A percentile compares a stretch with the other conserved stretches of the same genome.
These are phyloP conservation scores for Pterostichus madidus DNA, from an alignment of 2,888 invertebrate genomes.

Conservation along the genomic window DNA sequence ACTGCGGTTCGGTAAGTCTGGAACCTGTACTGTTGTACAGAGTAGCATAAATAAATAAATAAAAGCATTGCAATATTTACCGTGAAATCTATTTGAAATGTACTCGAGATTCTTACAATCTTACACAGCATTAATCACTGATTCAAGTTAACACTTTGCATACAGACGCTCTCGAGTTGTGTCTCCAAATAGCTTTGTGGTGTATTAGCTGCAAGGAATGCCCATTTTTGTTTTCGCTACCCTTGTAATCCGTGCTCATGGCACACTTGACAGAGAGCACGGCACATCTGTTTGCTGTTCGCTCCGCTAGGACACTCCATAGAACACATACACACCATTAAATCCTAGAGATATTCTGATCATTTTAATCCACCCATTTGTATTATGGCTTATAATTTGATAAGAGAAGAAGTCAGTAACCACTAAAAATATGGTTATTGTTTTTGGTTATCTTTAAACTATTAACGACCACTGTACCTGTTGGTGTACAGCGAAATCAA, in stretches of 20 bases:
- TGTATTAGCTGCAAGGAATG: conserved; percentile 40
- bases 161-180: neutral
- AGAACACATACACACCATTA: conserved; percentile 8
- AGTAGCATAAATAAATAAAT: too few species aligned
- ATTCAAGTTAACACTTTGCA: neutral
- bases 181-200: conserved; percentile 10
- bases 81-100: neutral
- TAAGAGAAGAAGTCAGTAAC: too few species aligned
- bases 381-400: conserved; percentile 7
- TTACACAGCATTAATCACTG: conserved; percentile 1
- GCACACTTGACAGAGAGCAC: conserved; percentile 1
- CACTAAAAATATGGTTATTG: too few species aligned
- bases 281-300: conserved; percentile 18
- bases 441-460: too few species aligned
- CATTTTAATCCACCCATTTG: conserved; percentile 25
- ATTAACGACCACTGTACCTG: too few species aligned
- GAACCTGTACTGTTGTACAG: too few species aligned
- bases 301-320: conserved; percentile 5
- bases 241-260: conserved; percentile 24
- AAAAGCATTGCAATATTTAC: neutral
- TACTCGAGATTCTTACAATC: neutral
- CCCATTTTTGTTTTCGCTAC: conserved; percentile 19
- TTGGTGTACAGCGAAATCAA: too few species aligned
- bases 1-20: too few species aligned
- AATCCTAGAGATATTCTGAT: conserved; percentile 30